phyloP scores from a whole-genome alignment of 2,113 vertebrate genomes.

The Callionymus lyra region DNA sequence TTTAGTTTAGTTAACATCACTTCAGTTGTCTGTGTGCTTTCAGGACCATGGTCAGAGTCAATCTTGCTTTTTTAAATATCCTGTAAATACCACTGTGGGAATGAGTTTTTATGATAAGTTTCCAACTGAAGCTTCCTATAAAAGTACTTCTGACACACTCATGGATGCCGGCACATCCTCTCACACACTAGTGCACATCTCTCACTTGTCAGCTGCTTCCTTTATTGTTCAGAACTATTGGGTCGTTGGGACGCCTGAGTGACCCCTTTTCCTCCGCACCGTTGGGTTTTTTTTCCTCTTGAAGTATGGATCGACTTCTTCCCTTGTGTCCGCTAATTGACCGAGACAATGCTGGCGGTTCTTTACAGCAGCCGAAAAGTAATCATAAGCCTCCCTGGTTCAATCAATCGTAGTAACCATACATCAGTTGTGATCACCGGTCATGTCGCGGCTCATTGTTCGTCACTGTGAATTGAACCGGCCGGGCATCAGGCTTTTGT shows the following conservation, averaged over 20 bases:
- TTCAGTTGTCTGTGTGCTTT: too few relatives aligned
- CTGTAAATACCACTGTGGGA: neutral
- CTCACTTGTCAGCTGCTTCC: slow-evolving; percentile 10
- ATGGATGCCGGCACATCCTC: neutral
- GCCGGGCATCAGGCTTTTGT: slow-evolving; percentile 32
- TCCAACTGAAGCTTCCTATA: neutral
- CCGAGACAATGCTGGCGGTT: slow-evolving; percentile 42
- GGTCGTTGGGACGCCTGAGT: slow-evolving; percentile 48
- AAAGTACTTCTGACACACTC: neutral
- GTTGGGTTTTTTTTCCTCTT: slow-evolving; percentile 46
- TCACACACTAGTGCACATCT: slow-evolving; percentile 6
- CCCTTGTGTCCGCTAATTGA: slow-evolving; percentile 31
- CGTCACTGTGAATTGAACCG: slow-evolving; percentile 23
- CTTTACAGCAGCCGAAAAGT: slow-evolving; percentile 10
- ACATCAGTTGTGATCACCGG: slow-evolving; percentile 18
- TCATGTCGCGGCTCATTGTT: slow-evolving; percentile 36
- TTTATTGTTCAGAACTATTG: slow-evolving; percentile 50
- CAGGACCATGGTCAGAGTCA: slow-evolving; percentile 10
- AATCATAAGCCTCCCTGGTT: slow-evolving; percentile 28
- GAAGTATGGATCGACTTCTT: slow-evolving; percentile 36
- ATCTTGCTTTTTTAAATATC: neutral
- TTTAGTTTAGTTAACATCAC: too few relatives aligned
- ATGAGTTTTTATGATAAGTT: neutral
- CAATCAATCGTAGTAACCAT: slow-evolving; percentile 35
- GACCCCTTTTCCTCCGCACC: slow-evolving; percentile 26